Base-by-base conservation (phyloP, 2,888 invertebrate species). In the Boloria euphrosyne region DNA sequence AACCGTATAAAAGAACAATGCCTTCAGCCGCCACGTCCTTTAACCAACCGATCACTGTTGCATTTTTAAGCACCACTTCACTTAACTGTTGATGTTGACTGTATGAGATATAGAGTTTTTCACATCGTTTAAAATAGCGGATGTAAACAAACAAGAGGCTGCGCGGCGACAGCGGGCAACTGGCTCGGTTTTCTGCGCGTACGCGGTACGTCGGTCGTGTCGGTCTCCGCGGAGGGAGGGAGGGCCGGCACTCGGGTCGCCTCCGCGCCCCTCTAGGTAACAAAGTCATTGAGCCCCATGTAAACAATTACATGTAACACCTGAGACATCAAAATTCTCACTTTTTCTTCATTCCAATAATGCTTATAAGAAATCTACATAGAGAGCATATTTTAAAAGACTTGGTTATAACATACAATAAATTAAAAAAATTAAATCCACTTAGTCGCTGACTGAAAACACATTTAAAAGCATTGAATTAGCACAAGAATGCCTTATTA, bases 111-210 rank as follows among this genome's bases (percentile, higher is more conserved):
- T 46, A 52, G 58, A 59, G 46, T 18, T 51, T 43, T 63, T 47
- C 53, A 69, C 66, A 62, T 71, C 62, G 64, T 59, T 52, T 66
- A 67, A 49, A 65, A 67, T 61, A 67, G 60, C 59, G 62, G 63
- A 68, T 69, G 89, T 90, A 89, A 91, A 91, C 89, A 92, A 91
- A 85, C 85, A 83, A 86, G 89, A 91, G 91, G 90, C 90, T 90
- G 89, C 86, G 87, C 89, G 88, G 85, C 86, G 85, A 86, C 89
- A 87, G 85, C 87, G 84, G 79, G 82, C 89, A 85, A 90, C 92
- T 90, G 90, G 88, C 86, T 85, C 76, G 80, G 79, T 78, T 84
- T 80, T 81, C 78, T 87, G 90, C 90, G 90, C 89, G 85, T 81
- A 88, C n/a, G n/a, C n/a, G n/a, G n/a, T n/a, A n/a, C 90, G 88